phyloP scores from a whole-genome alignment of 2,797 vertebrate species.

The Eidolon dupreanum region DNA sequence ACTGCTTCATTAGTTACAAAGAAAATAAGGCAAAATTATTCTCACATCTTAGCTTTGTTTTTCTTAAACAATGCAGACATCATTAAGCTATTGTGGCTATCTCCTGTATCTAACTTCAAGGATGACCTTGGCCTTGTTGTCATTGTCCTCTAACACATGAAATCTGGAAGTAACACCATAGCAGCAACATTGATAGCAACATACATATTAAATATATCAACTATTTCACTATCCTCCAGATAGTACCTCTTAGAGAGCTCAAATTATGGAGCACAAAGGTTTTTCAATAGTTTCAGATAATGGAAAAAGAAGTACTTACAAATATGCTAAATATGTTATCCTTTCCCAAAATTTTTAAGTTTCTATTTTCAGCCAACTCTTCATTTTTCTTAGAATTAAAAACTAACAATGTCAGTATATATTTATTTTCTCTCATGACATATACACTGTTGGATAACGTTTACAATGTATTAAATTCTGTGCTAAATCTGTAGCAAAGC shows the following conservation, averaged over 20 bases:
- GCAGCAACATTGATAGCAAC: background rate
- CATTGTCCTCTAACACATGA: background rate
- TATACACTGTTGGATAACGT: background rate
- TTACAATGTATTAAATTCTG: conserved; percentile 15
- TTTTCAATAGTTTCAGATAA: background rate
- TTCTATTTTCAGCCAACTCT: background rate
- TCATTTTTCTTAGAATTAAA: conserved; percentile 6
- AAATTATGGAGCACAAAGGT: background rate
- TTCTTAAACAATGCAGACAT: background rate
- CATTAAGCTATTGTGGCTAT: background rate
- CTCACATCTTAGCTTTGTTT: background rate
- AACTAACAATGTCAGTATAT: background rate
- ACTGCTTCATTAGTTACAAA: background rate
- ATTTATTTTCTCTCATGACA: conserved; percentile 17
- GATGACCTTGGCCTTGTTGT: background rate
- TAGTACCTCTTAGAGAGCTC: background rate
- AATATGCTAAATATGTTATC: background rate
- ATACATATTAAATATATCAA: background rate
- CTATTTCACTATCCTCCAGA: background rate
- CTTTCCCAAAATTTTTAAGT: background rate
- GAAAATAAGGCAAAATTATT: background rate
- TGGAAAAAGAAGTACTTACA: background rate
- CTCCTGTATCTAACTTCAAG: background rate
- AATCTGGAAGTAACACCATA: background rate
- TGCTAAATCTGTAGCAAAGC: background rate